Evolutionary conservation across 2,888 invertebrate species (phyloP).

Genomic region (Cheilosia urbana): DNA sequence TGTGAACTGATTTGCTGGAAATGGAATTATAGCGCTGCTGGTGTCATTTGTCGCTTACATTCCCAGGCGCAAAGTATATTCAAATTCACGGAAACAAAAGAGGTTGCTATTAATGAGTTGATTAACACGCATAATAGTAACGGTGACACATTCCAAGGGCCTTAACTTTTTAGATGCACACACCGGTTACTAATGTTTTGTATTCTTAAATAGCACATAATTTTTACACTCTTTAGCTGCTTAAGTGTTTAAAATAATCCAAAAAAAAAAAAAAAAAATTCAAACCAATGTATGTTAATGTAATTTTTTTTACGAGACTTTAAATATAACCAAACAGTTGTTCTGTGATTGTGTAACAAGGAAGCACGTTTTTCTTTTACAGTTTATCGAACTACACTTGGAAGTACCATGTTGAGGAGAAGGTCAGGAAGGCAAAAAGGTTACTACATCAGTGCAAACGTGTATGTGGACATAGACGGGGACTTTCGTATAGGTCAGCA

Average conservation of each 20-base stretch:
- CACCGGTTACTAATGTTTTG: background rate
- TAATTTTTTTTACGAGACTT: slow-evolving; percentile 17
- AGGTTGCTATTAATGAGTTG: slow-evolving; percentile 77
- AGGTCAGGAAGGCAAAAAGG: no score
- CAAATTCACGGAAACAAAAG: slow-evolving; percentile 78
- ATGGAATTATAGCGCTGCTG: slow-evolving; percentile 82
- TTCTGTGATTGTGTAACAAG: background rate
- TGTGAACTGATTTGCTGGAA: slow-evolving; percentile 85
- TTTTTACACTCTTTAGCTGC: slow-evolving; percentile 27
- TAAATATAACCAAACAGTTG: background rate
- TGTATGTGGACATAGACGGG: no score
- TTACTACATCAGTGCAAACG: no score
- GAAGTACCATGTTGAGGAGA: no score
- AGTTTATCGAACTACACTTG: no score
- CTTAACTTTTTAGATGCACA: slow-evolving; percentile 7
- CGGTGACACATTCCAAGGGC: slow-evolving; percentile 7
- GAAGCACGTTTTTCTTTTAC: background rate
- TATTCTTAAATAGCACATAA: slow-evolving; percentile 23
- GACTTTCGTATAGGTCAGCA: no score
- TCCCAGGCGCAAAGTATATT: slow-evolving; percentile 79
- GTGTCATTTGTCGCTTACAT: slow-evolving; percentile 81
- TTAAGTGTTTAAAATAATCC: slow-evolving; percentile 30
- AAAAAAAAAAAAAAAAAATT: background rate
- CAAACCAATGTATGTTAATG: slow-evolving; percentile 2
- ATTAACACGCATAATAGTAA: slow-evolving; percentile 25